These are phyloP conservation scores for Marcusenius ussheri DNA, from an alignment of 2,113 vertebrate genomes.

Conservation along the genomic window DNA sequence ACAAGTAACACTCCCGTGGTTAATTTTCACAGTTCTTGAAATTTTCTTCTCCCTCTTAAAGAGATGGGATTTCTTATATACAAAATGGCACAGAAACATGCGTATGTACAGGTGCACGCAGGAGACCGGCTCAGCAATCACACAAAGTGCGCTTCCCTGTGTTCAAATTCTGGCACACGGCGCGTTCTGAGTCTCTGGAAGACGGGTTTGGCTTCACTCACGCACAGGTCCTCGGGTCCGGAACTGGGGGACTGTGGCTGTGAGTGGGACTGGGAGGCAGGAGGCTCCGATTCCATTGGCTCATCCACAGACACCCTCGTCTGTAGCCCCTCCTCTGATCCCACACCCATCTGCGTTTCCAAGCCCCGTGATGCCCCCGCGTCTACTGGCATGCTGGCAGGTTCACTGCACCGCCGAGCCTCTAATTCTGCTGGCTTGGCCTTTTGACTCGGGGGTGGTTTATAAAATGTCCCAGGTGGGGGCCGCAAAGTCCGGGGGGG, in stretches of 20 bases:
- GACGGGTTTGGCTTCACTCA: slow-evolving; percentile 58
- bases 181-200: slow-evolving; percentile 80
- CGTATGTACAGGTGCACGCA: background rate
- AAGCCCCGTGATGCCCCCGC: background rate
- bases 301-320: background rate
- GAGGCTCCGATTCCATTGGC: background rate
- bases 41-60: slow-evolving; percentile 14
- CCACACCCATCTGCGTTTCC: slow-evolving; percentile 35
- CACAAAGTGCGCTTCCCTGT: slow-evolving; percentile 89
- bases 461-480: slow-evolving; percentile 87
- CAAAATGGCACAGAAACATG: slow-evolving; percentile 38
- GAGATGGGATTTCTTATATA: slow-evolving; percentile 28
- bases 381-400: slow-evolving; percentile 18
- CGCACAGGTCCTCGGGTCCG: slow-evolving; percentile 58
- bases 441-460: slow-evolving; percentile 61
- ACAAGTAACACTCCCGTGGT: slow-evolving; percentile 49
- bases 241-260: slow-evolving; percentile 50
- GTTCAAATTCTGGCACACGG: slow-evolving; percentile 77
- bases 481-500: slow-evolving; percentile 83
- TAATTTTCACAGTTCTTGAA: slow-evolving; percentile 34
- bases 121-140: slow-evolving; percentile 44
- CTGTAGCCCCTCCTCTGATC: background rate
- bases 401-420: slow-evolving; percentile 29
- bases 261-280: slow-evolving; percentile 31
- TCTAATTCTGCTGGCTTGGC: slow-evolving; percentile 56